Evolutionary conservation across 2,888 invertebrate species (phyloP), one percentile per base, ranked within the genome.

Genomic region (Rotaria macrura): DNA sequence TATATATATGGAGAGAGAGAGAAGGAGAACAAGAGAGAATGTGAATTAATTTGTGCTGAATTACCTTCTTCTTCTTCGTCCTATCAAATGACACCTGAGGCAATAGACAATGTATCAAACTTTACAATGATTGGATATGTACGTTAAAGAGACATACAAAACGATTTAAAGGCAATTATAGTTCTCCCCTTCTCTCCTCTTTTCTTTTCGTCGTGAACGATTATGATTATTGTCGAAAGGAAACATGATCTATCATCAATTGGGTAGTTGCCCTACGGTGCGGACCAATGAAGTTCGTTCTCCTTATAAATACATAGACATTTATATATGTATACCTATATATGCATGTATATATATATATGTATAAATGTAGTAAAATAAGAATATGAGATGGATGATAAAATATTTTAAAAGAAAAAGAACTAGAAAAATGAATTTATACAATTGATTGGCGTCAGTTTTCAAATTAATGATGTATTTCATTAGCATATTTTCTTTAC

Each of bases 21-120:
- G 47, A 47, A 12, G 12, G 47, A 47, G 47, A 14, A 23, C 2
- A 9, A 25, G 25, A 7, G 25, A 25, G 54, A 25, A 54, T 65
- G 34, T 65, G 65, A 65, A 65, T 65, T 65, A 65, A 65, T 65
- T 65, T 65, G 65, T 34, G 65, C 65, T 65, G 65, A 65, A 65
- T 65, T 65, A 65, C 65, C 65, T 65, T 65, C 65, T 65, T 65
- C 65, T 65, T 65, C 65, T 65, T 65, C 65, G 65, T 65, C 65
- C 65, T 65, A 65, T 65, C 65, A 65, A 65, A 65, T 65, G 65
- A 65, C 79, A 79, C 79, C 79, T 79, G 79, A 79, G 79, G 79
- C 79, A 79, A 79, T 79, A 43, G 65, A 65, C 65, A 65, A 65
- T 65, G 34, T 65, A 65, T 65, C 65, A 34, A 65, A 34, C 65